Evolutionary conservation across 1,140 invertebrate species (phyloP).

Genomic region (Caerostris extrusa): DNA sequence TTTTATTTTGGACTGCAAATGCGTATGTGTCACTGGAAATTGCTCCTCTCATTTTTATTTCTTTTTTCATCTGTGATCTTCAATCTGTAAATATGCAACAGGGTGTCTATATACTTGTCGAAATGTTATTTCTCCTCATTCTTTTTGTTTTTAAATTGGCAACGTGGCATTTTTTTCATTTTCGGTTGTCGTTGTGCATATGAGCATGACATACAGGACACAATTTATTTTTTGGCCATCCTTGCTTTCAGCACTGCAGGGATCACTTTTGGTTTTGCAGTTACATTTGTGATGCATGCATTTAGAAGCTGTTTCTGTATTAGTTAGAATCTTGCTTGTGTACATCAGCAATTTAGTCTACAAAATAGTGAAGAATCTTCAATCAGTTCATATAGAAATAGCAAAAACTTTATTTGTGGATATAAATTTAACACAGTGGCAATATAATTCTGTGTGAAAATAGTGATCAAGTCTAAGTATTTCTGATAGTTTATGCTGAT

Average conservation of each 20-base stretch:
- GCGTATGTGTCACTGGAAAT: constrained; percentile 8
- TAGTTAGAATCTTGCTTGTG: constrained; percentile 57
- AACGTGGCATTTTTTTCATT: constrained; percentile 46
- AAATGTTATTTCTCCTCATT: constrained; percentile 65
- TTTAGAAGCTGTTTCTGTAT: constrained; percentile 63
- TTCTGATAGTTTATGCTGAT: constrained; percentile 63
- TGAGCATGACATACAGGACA: neutral
- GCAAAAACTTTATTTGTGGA: constrained; percentile 51
- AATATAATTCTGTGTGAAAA: constrained; percentile 70
- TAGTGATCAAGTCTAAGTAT: constrained; percentile 45
- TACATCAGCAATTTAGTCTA: constrained; percentile 54
- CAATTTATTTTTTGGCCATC: neutral
- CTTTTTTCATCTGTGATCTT: constrained; percentile 75
- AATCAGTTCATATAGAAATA: constrained; percentile 56
- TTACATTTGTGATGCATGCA: constrained; percentile 73
- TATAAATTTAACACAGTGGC: constrained; percentile 55
- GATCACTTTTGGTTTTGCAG: constrained; percentile 28
- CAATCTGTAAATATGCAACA: constrained; percentile 64
- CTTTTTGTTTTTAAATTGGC: constrained; percentile 35
- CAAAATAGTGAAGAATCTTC: constrained; percentile 36
- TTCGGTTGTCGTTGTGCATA: neutral
- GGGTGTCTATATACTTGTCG: constrained; percentile 44
- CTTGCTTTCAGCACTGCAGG: constrained; percentile 39
- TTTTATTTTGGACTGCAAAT: constrained; percentile 15
- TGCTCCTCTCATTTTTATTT: constrained; percentile 29